phyloP scores from a whole-genome alignment of 2,113 vertebrate genomes.

The Arvicanthis niloticus region DNA sequence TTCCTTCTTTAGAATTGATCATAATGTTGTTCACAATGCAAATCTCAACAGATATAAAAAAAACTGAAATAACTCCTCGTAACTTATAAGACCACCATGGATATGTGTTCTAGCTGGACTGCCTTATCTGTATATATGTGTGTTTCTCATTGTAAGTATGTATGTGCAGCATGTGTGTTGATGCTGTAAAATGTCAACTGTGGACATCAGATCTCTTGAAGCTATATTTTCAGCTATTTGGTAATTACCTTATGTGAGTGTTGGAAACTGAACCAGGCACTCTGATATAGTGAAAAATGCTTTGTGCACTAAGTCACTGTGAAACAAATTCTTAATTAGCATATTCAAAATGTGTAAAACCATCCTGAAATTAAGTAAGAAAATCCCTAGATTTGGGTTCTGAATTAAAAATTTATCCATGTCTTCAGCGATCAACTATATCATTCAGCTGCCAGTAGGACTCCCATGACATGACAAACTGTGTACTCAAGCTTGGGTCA shows the following conservation, averaged over 20 bases:
- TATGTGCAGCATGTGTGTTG: too few relatives aligned
- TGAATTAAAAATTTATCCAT: not conserved
- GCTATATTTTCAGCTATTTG: not conserved
- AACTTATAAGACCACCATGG: too few relatives aligned
- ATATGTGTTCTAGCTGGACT: too few relatives aligned
- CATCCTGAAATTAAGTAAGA: not conserved
- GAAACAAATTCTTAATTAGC: not conserved
- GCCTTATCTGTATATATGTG: not conserved
- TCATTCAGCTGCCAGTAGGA: too few relatives aligned
- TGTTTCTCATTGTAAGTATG: not conserved
- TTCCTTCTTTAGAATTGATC: too few relatives aligned
- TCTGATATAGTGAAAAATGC: not conserved
- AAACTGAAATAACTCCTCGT: too few relatives aligned
- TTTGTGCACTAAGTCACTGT: not conserved
- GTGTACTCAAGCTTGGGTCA: not conserved
- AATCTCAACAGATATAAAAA: too few relatives aligned
- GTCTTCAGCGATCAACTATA: not conserved
- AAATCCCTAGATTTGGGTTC: not conserved
- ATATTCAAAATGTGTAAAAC: not conserved
- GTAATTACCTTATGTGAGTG: not conserved
- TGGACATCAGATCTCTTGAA: not conserved
- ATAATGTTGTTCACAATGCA: too few relatives aligned
- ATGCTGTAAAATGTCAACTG: not conserved
- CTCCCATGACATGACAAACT: fast-evolving
- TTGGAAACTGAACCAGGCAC: not conserved